Evolutionary conservation across 2,113 vertebrate species (phyloP), one percentile per base, ranked within the genome.

Genomic region (Larimichthys polyactis): DNA sequence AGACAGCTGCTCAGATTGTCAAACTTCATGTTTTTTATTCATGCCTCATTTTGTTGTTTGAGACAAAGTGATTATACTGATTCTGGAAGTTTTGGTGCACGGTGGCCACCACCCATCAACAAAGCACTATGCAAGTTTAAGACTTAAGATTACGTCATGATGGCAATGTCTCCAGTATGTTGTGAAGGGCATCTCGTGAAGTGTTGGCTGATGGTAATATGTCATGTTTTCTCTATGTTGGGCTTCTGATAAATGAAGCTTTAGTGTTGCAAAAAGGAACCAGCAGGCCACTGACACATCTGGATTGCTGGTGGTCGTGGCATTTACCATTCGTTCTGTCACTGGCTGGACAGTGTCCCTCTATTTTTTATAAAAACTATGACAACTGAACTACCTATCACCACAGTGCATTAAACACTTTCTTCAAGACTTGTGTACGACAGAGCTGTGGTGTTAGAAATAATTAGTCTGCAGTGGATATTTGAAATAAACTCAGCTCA

Each of bases 321-420:
- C 32, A 22, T 55, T 12, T 14, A 46, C 22, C 22, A 16, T 12
- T 17, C 12, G 32, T 10, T 49, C 9, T 51, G 22, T 71, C 22
- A 22, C 32, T 27, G 29, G 4, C 49, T 7, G 16, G 43, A 59
- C 11, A 49, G 29, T 46, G 24, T 64, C n/a, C 48, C 9, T 57
- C 8, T 4, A 72, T 51, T 27, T 71, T 29, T 19, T 48, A 24
- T 71, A 6, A 12, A 57, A 52, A 67, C 54, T 48, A 63, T 48
- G 20, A 63, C 59, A 76, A 65, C 69, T 54, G 19, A 78, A 48
- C 73, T 83, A 76, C 72, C 58, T 76, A 60, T 68, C 72, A 87
- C 63, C 72, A 58, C 51, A 65, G 85, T 87, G 85, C 81, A 73
- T 87, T 87, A 81, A 65, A 71, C 20, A 17, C n/a, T 67, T 40